A percentile compares a stretch with the other conserved stretches of the same genome.
Evolutionary conservation across 2,797 vertebrate species (phyloP).

Genomic region (Avahi laniger): DNA sequence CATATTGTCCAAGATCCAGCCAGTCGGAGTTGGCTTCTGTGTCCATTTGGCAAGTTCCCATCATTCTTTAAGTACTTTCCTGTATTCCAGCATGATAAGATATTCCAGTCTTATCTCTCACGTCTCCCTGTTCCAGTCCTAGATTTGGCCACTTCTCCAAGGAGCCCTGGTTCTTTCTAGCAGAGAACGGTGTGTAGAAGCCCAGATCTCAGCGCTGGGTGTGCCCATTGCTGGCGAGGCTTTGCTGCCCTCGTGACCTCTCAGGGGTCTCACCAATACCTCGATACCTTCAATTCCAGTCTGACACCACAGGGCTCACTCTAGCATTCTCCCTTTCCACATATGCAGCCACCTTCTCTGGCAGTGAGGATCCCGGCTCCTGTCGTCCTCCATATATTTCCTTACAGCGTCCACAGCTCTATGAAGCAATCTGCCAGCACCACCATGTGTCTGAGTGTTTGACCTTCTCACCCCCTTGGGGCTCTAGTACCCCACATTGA

Average conservation of each 20-base stretch:
- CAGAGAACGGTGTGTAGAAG: neutral
- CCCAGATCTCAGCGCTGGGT: accelerated
- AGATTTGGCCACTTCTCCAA: neutral
- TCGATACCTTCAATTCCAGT: neutral
- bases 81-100: too few relatives aligned
- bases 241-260: neutral
- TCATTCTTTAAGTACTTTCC: neutral
- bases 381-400: neutral
- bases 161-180: neutral
- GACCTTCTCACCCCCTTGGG: neutral
- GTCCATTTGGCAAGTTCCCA: too few relatives aligned
- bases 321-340: neutral
- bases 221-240: neutral
- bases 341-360: neutral
- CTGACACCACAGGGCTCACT: neutral
- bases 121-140: neutral
- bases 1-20: neutral
- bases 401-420: neutral
- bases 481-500: too few relatives aligned
- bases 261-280: neutral
- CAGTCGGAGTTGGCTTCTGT: neutral
- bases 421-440: too few relatives aligned
- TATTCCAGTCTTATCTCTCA: neutral
- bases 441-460: accelerated
- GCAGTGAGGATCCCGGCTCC: neutral